These are phyloP conservation scores for Apodemus agrarius DNA, from an alignment of 2,797 vertebrate genomes.

Conservation along the genomic window DNA sequence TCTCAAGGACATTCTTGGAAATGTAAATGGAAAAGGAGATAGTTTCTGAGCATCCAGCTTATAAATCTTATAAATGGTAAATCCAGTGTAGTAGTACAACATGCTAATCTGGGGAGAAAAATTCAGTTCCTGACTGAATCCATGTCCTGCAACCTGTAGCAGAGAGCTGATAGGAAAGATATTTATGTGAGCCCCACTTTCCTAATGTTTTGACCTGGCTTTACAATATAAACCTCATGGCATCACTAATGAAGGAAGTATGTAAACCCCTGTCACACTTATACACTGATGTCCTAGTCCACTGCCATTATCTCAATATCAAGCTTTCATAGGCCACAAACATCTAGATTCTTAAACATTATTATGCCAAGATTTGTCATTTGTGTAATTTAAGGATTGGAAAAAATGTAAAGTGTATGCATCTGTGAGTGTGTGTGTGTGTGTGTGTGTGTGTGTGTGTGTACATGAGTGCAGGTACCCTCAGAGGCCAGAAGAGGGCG, in stretches of 20 bases:
- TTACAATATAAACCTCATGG: neutral
- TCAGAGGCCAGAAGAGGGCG: neutral
- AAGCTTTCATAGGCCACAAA: rapidly evolving
- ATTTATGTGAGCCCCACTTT: neutral
- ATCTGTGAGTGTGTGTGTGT: neutral
- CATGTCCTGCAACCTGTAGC: no score
- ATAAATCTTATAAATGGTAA: neutral
- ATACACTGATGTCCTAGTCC: neutral
- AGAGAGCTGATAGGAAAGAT: neutral
- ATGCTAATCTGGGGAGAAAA: neutral
- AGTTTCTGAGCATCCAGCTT: rapidly evolving
- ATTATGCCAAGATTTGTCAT: neutral
- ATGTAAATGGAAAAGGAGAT: neutral
- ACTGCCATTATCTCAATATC: rapidly evolving
- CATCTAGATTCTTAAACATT: neutral
- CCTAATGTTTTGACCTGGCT: neutral
- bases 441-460: neutral
- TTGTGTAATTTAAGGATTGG: neutral
- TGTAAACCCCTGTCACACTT: neutral
- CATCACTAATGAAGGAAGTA: neutral
- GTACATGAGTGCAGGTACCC: neutral
- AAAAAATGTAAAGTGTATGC: neutral
- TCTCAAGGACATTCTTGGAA: neutral
- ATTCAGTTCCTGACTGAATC: neutral
- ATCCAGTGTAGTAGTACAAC: rapidly evolving